phyloP scores from a whole-genome alignment of 2,888 invertebrate species.

The Lasioglossum vierecki region DNA sequence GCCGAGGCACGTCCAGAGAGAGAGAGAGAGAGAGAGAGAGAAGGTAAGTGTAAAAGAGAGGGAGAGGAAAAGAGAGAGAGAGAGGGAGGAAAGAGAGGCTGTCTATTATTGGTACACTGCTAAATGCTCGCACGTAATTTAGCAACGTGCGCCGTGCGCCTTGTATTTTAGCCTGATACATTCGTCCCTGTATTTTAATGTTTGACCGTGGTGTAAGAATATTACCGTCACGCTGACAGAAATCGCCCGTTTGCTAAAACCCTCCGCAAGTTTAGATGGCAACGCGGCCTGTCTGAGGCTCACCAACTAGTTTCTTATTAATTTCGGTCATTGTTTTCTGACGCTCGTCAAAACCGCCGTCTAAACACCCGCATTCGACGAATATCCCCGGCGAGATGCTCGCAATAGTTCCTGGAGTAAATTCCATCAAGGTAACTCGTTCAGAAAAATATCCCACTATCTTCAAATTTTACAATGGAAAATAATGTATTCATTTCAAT shows the following conservation, averaged over 20 bases:
- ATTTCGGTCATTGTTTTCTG: slow-evolving; percentile 20
- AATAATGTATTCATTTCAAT: background rate
- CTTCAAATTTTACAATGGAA: background rate
- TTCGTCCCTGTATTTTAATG: slow-evolving; percentile 57
- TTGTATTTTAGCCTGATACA: slow-evolving; percentile 52
- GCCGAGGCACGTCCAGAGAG: slow-evolving; percentile 22
- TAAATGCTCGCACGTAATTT: slow-evolving; percentile 67
- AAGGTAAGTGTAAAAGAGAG: background rate
- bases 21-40: background rate
- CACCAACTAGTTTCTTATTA: slow-evolving; percentile 34
- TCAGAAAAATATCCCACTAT: background rate
- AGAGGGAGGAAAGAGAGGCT: slow-evolving; percentile 15
- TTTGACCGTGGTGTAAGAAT: slow-evolving; percentile 46
- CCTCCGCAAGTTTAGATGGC: slow-evolving; percentile 34
- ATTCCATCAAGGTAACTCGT: background rate
- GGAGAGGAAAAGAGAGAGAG: background rate
- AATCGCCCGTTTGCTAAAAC: slow-evolving; percentile 49
- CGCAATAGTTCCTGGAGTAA: background rate
- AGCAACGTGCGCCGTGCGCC: slow-evolving; percentile 48
- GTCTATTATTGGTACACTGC: slow-evolving; percentile 67
- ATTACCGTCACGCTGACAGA: slow-evolving; percentile 46
- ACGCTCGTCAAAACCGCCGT: background rate
- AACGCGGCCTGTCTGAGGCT: slow-evolving; percentile 7
- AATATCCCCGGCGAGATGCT: background rate
- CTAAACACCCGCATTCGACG: background rate